A percentile compares a stretch with the other conserved stretches of the same genome.
These are phyloP conservation scores for Volucella zonaria DNA, from an alignment of 2,888 invertebrate species.

Conservation along the genomic window DNA sequence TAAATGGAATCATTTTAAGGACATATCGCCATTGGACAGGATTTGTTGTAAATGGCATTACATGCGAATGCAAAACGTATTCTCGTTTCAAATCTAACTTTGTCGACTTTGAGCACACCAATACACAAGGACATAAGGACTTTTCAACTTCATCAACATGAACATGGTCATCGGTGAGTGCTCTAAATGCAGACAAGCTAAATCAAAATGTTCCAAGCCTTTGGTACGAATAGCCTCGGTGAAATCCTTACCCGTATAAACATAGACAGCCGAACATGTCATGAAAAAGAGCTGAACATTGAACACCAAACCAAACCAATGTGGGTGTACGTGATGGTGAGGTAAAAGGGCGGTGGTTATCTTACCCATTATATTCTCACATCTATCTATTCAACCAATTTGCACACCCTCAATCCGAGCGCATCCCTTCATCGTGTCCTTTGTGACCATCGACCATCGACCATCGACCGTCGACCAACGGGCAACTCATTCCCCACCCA, in stretches of 20 bases:
- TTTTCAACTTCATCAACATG: slow-evolving; percentile 64
- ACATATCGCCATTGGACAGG: slow-evolving; percentile 48
- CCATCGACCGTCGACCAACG: slow-evolving; percentile 17
- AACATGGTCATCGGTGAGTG: slow-evolving; percentile 26
- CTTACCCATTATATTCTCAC: slow-evolving; percentile 61
- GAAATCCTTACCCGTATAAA: slow-evolving; percentile 23
- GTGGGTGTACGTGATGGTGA: slow-evolving; percentile 22
- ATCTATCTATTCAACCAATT: slow-evolving; percentile 73
- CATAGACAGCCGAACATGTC: slow-evolving; percentile 10
- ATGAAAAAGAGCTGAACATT: slow-evolving; percentile 19
- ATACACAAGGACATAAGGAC: slow-evolving; percentile 44
- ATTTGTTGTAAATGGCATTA: slow-evolving; percentile 58
- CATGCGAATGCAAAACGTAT: slow-evolving; percentile 50
- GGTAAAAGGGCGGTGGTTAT: slow-evolving; percentile 24
- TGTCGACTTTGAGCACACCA: slow-evolving; percentile 33
- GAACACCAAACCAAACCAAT: slow-evolving; percentile 32
- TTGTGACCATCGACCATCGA: slow-evolving; percentile 40
- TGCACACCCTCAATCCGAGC: slow-evolving; percentile 69
- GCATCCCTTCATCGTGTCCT: slow-evolving; percentile 36
- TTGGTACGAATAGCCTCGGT: not conserved
- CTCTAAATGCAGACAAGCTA: slow-evolving; percentile 52
- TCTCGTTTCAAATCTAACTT: slow-evolving; percentile 10
- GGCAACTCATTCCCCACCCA: too few relatives aligned
- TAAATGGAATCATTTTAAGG: slow-evolving; percentile 61
- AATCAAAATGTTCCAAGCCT: slow-evolving; percentile 70